Evolutionary conservation across 2,888 invertebrate species (phyloP), one percentile per base, ranked within the genome.

Genomic region (Xestia xanthographa): DNA sequence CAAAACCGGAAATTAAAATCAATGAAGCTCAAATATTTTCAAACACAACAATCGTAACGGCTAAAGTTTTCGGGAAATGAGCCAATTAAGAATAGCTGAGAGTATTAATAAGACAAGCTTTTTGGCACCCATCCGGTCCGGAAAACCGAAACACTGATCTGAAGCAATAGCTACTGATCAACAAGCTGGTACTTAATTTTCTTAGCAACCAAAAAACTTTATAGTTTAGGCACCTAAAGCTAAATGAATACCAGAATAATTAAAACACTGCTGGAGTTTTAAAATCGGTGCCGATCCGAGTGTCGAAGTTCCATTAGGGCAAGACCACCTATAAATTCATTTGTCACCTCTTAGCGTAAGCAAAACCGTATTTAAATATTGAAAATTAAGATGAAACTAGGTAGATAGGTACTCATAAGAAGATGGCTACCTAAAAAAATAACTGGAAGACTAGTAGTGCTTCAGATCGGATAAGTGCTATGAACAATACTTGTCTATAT

Each of bases 1-100:
- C 45, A 41, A 74, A 66, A 65, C 65, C 45, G 60, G 77, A 72
- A 85, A 83, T 86, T 85, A 77, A 86, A 80, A 85, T 85, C 77
- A 76, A 71, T 77, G 56, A 29, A 69, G 43, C 62, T 38, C 58
- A 77, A 77, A 85, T 77, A 75, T 77, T 83, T 83, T 80, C 74
- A 77, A 75, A 72, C 66, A 65, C 43, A 84, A 79, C 79, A 75
- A 76, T 74, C 69, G 66, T 82, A 62, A 67, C 60, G 50, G 75
- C 60, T 72, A 58, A 72, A 75, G 62, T 72, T 68, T 65, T 26
- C 53, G 53, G 66, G 75, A 67, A 83, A 83, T 62, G 58, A 58
- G 68, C 72, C 74, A 77, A 84, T 81, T 77, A 81, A 58, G 62
- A 81, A 53, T 34, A 45, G 14, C 50, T 29, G 6, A 11, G 66